These are phyloP conservation scores for Desmophyllum pertusum DNA, from an alignment of 92 coral and sea anemone species.

Conservation along the genomic window DNA sequence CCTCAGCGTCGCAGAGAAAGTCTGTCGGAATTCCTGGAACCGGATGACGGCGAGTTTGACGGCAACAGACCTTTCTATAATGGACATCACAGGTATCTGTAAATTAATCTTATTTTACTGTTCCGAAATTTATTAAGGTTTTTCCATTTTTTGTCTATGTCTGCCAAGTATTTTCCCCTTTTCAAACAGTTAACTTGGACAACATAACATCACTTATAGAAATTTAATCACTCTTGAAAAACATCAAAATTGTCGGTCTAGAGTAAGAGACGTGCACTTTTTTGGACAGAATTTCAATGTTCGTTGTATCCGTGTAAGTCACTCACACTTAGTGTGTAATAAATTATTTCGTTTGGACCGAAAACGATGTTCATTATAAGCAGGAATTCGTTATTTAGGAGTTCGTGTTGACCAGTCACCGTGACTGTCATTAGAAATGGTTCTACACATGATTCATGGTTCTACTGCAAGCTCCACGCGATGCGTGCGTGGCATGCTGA, in stretches of 20 bases:
- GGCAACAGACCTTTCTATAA: slow-evolving; percentile 82
- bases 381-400: not conserved
- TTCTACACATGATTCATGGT: not conserved
- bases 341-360: too few species aligned
- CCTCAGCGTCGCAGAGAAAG: slow-evolving; percentile 86
- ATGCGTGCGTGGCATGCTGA: not conserved
- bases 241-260: too few species aligned
- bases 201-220: too few species aligned
- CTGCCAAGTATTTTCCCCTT: too few species aligned
- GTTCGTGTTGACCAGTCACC: not conserved
- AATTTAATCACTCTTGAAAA: too few species aligned
- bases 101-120: not conserved
- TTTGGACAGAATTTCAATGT: too few species aligned
- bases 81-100: slow-evolving; percentile 83
- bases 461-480: not conserved
- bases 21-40: slow-evolving; percentile 92
- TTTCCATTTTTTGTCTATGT: too few species aligned
- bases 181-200: too few species aligned
- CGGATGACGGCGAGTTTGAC: slow-evolving; percentile 87
- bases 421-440: too few species aligned
- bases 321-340: too few species aligned
- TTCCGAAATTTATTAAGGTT: too few species aligned
- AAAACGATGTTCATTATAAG: not conserved
- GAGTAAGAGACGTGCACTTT: too few species aligned
- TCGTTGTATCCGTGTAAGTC: not conserved